Evolutionary conservation across 2,888 invertebrate species (phyloP), one percentile per base, ranked within the genome.

Genomic region (Acronicta psi): DNA sequence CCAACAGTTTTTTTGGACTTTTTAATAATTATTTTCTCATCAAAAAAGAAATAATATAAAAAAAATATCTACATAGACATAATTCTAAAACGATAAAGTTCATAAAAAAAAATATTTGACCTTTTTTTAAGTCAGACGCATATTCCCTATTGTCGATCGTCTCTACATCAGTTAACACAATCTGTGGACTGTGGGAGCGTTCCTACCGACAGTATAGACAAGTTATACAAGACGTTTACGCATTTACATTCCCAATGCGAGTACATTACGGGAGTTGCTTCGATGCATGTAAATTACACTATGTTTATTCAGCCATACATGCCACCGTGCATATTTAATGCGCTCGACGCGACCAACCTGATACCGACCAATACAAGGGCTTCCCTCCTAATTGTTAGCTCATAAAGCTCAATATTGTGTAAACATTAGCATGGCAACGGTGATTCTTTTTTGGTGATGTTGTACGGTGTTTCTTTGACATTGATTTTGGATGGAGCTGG

Each of bases 231-330:
- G 86, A 86, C 85, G 84, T 85, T 83, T 77, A 77, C 79, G 72
- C 86, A 91, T 93, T 93, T 83, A 85, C 87, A 94, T 93, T 92
- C 93, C 80, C 81, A 76, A 72, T 77, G 88, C 90, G 88, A 85
- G 84, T 88, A 92, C 90, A 92, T 93, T 93, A 93, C 90, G 90
- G 90, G 89, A 91, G 91, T 85, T 78, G 86, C 92, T 88, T 82
- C 88, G 91, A 89, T 92, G 93, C 93, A 94, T 94, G 92, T 91
- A 90, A 93, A 94, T 91, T 83, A 89, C 79, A 81, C 83, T 84
- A 90, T 92, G 93, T 92, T 91, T 92, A 93, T 93, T 93, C 93
- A 91, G 87, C 85, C 84, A 84, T 86, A 87, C 85, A 83, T 82
- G 87, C 87, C 86, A 89, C 86, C 89, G 87, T 89, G 93, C 91